These are phyloP conservation scores for Chionis minor DNA, from an alignment of 2,113 vertebrate genomes.

Conservation along the genomic window DNA sequence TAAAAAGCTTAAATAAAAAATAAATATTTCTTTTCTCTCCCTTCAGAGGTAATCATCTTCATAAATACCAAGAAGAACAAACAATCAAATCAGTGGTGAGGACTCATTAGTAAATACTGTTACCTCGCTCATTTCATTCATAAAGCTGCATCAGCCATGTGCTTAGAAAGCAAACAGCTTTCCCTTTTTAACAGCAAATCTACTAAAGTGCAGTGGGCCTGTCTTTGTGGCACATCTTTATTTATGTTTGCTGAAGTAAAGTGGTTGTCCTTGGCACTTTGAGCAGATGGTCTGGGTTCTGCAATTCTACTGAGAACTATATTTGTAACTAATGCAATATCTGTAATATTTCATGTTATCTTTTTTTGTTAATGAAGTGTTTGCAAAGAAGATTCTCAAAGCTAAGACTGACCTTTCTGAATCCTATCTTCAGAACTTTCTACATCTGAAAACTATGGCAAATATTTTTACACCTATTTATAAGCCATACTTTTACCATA, in stretches of 20 bases:
- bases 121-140: neutral
- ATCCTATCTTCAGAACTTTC: neutral
- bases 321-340: constrained; percentile 8
- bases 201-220: neutral
- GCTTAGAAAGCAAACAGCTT: neutral
- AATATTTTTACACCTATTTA: neutral
- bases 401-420: neutral
- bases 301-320: constrained; percentile 20
- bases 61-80: neutral
- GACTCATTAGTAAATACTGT: neutral
- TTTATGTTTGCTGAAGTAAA: neutral
- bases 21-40: neutral
- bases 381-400: constrained; percentile 44
- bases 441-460: neutral
- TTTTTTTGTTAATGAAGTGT: neutral
- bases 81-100: neutral
- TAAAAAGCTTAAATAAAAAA: neutral
- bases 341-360: neutral
- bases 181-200: neutral
- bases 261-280: neutral
- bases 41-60: neutral
- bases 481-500: neutral
- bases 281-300: constrained; percentile 49
- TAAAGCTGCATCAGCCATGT: neutral
- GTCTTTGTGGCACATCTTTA: neutral